Conservation (phyloP, 2,797 vertebrate species). For the Gambusia yucatana region DNA sequence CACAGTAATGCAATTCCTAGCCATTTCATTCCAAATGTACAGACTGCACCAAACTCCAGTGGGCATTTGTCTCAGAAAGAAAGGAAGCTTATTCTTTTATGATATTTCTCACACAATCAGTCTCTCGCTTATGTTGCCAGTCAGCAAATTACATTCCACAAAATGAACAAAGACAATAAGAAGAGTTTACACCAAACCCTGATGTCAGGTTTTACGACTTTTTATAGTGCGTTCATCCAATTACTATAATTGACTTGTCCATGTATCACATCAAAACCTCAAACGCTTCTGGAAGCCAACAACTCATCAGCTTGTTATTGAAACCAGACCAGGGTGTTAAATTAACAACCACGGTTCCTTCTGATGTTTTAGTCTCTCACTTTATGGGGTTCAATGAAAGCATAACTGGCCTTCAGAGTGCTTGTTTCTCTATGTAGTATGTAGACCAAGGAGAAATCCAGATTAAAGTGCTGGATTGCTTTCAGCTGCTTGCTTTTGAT, state of each 20-base stretch:
- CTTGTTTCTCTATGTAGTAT: not conserved
- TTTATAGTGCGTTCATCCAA: conserved; percentile 3
- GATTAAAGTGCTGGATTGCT: conserved; percentile 35
- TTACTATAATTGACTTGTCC: conserved; percentile 34
- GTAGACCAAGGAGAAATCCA: conserved; percentile 24
- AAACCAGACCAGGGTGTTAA: conserved; percentile 14
- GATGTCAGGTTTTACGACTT: conserved; percentile 16
- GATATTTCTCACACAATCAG: not conserved
- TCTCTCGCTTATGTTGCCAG: conserved; percentile 11
- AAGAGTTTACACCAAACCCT: conserved; percentile 1
- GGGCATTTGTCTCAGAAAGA: not conserved
- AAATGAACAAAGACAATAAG: conserved; percentile 14
- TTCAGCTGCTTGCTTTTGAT: conserved; percentile 42
- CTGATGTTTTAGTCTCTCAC: not conserved
- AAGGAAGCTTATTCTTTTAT: not conserved
- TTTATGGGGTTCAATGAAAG: not conserved
- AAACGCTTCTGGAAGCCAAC: conserved; percentile 2
- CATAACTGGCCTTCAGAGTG: conserved; percentile 12
- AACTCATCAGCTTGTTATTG: conserved; percentile 9
- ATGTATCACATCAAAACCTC: conserved; percentile 8
- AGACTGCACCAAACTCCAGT: not conserved
- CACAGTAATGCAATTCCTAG: not conserved
- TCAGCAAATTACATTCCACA: conserved; percentile 35
- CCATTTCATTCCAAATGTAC: not conserved
- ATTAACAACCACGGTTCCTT: conserved; percentile 21